phyloP scores from a whole-genome alignment of 23 tunicate genomes.

The Halocynthia roretzi region DNA sequence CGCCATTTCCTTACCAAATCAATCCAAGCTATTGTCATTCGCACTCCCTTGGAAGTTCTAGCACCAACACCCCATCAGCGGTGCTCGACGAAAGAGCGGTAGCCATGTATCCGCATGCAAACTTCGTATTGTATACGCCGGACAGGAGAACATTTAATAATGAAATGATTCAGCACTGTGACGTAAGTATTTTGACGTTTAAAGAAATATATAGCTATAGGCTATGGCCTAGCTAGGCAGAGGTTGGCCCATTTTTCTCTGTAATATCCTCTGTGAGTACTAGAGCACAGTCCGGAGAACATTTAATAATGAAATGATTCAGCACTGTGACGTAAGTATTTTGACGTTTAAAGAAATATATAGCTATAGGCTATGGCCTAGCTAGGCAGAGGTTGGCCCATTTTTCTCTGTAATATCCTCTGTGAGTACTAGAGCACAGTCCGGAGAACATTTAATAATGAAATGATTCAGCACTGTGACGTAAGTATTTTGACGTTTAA shows the following conservation, averaged over 20 bases:
- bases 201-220: not conserved
- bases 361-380: not conserved
- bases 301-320: not conserved
- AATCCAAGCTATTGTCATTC: slow-evolving; percentile 27
- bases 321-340: slow-evolving; percentile 27
- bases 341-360: not conserved
- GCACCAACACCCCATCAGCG: slow-evolving; percentile 11
- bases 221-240: not conserved
- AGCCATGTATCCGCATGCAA: not conserved
- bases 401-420: not conserved
- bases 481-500: too few relatives aligned
- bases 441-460: too few relatives aligned
- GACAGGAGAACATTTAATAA: not conserved
- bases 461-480: too few relatives aligned
- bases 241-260: not conserved
- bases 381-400: not conserved
- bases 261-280: not conserved
- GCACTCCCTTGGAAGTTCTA: slow-evolving; percentile 10
- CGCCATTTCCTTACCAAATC: slow-evolving; percentile 11
- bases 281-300: not conserved
- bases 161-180: slow-evolving; percentile 17
- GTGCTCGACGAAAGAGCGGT: slow-evolving; percentile 13
- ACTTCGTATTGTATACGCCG: not conserved
- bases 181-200: slow-evolving; percentile 4
- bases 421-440: not conserved